Base-by-base conservation (phyloP, 2,113 vertebrate species). In the Tetrao urogallus region DNA sequence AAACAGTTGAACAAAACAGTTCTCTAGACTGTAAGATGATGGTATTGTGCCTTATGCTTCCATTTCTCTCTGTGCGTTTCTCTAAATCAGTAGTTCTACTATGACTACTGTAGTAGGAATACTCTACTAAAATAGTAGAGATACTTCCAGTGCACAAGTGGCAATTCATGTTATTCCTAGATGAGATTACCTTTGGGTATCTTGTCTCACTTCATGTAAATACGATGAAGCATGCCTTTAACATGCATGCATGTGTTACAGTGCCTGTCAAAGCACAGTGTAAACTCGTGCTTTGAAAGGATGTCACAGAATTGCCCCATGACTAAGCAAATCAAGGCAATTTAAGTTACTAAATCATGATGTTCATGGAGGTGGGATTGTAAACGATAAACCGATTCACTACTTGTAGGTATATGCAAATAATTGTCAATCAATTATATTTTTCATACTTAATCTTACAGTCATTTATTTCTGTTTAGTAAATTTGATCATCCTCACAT, bases 401-500 rank as follows among this genome's bases (percentile, higher is more conserved):
- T 48, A 7, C 34, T 57, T 81, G 72, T 34, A 71, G 20, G 22
- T 56, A 21, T 36, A 57, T 70, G 17, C 13, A 57, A 17, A 69
- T 83, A 40, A 38, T 42, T 54, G 36, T 60, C 54, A 85, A 34
- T 19, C 67, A 81, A 14, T 5, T 81, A 71, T 7, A 58, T 88
- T 95, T 79, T 60, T 82, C 13, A 7, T 38, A 10, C 8, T 10
- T 58, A 24, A 54, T 69, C 65, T 77, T 61, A 65, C 12, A 17
- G 24, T 48, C 1, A 7, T 82, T 94, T 96, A 71, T 50, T 34
- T 82, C 43, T 84, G 34, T 95, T 67, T 38, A 98, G 98, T 85
- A 98, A 98, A 90, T 98, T 98, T 94, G 88, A 98, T 94, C 98
- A 98, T 64, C 97, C 97, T 17, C 98, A 98, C 93, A 98, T 98